Evolutionary conservation across 2,113 vertebrate genomes (phyloP).

Genomic region (western clawed frog (Xenopus tropicalis)): DNA sequence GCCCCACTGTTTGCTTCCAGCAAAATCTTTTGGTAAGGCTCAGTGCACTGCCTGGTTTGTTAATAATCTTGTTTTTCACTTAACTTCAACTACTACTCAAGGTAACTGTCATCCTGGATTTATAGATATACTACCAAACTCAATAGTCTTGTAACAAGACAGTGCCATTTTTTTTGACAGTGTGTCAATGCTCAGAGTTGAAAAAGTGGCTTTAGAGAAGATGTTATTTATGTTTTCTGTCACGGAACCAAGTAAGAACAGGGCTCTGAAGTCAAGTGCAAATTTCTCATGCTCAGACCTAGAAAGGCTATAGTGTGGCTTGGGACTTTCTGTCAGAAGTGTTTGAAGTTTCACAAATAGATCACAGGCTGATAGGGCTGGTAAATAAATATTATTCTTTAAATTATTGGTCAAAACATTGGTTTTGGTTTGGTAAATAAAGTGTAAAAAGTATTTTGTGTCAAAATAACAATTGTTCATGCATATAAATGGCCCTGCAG

Average conservation of each 20-base stretch:
- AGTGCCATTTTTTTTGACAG: conserved; percentile 40
- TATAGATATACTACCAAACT: conserved; percentile 39
- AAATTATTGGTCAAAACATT: conserved; percentile 2
- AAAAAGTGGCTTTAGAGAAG: conserved; percentile 33
- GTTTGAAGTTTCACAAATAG: conserved; percentile 22
- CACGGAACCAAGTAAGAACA: conserved; percentile 34
- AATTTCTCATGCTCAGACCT: conserved; percentile 35
- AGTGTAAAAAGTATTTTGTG: too few species aligned
- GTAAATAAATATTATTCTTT: background rate
- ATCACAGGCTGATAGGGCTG: conserved; percentile 8
- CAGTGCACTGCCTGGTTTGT: conserved; percentile 17
- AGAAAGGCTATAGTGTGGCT: background rate
- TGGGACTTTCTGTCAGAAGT: conserved; percentile 14
- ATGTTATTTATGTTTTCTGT: conserved; percentile 45
- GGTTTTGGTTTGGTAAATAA: background rate
- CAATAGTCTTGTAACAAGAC: conserved; percentile 42
- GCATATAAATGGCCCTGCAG: too few species aligned
- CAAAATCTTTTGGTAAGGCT: background rate
- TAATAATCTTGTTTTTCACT: conserved; percentile 22
- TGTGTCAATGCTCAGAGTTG: conserved; percentile 31
- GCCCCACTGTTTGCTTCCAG: background rate
- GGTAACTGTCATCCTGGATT: conserved; percentile 42
- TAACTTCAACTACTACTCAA: conserved; percentile 32
- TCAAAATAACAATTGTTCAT: too few species aligned
- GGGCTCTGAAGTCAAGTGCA: conserved; percentile 43